Evolutionary conservation across 2,113 vertebrate species (phyloP).

Genomic region (Hemicordylus capensis): DNA sequence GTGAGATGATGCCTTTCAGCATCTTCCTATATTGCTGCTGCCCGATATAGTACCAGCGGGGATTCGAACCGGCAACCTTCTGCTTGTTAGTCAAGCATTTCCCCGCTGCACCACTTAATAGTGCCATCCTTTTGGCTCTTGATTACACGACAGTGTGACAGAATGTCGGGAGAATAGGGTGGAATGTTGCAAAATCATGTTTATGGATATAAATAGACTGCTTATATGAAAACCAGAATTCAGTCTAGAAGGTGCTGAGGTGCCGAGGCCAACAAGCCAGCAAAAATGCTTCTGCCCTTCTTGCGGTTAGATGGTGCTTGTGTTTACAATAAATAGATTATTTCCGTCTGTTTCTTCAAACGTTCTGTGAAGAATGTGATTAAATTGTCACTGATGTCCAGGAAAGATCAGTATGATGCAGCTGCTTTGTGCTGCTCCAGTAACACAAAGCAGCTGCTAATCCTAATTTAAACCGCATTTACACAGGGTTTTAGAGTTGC

Average conservation of each 20-base stretch:
- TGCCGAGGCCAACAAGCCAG: conserved; percentile 13
- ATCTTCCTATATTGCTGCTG: too few species aligned
- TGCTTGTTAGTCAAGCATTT: too few species aligned
- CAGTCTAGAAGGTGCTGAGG: conserved; percentile 31
- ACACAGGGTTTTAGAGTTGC: conserved; percentile 32
- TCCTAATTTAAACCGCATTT: conserved; percentile 37
- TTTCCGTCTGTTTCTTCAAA: conserved; percentile 27
- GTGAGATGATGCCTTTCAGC: too few species aligned
- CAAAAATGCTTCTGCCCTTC: neutral
- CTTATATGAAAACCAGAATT: neutral
- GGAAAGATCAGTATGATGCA: conserved; percentile 32
- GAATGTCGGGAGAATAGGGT: neutral
- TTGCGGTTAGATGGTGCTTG: conserved; percentile 13
- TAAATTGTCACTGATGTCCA: conserved; percentile 29
- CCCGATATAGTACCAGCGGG: too few species aligned
- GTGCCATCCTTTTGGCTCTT: neutral
- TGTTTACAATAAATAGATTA: conserved; percentile 41
- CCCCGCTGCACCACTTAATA: too few species aligned
- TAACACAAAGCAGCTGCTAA: conserved; percentile 44
- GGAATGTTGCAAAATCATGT: conserved; percentile 10
- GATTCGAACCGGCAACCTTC: too few species aligned
- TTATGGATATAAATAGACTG: neutral
- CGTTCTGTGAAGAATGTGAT: conserved; percentile 19
- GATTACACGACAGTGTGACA: too few species aligned
- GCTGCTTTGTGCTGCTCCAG: conserved; percentile 18